phyloP scores from a whole-genome alignment of 2,113 vertebrate species.

The Pipra filicauda region DNA sequence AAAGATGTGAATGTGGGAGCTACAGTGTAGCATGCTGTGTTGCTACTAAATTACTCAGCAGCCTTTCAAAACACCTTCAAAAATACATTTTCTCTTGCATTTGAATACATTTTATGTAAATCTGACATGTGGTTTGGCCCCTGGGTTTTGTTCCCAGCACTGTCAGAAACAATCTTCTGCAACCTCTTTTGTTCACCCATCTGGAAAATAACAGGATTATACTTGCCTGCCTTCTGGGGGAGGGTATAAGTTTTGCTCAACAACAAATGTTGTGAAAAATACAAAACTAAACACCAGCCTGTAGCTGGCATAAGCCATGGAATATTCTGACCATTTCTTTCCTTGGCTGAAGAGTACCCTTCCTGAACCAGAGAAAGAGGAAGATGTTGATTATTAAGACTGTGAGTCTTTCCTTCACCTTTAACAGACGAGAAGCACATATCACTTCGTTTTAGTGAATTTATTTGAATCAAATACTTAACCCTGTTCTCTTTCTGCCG shows the following conservation, averaged over 20 bases:
- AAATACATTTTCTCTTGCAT: constrained; percentile 50
- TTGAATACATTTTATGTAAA: constrained; percentile 56
- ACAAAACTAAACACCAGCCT: not conserved
- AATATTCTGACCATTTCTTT: not conserved
- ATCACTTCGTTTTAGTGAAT: not conserved
- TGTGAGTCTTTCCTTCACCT: not conserved
- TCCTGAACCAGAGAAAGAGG: not conserved
- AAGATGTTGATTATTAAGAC: not conserved
- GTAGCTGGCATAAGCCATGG: not conserved
- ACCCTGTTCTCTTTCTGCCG: not conserved
- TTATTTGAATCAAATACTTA: not conserved
- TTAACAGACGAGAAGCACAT: not conserved
- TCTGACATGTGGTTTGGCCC: constrained; percentile 37
- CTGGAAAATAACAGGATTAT: constrained; percentile 62
- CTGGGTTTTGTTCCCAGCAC: constrained; percentile 43
- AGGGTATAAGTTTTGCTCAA: constrained; percentile 18
- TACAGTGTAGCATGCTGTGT: not conserved
- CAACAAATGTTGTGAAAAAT: constrained; percentile 27
- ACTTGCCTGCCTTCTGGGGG: constrained; percentile 30
- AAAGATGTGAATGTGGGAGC: not conserved
- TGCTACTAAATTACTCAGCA: constrained; percentile 49
- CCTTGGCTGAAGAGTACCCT: not conserved
- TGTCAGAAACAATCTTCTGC: constrained; percentile 49
- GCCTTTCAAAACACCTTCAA: constrained; percentile 32
- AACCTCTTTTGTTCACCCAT: constrained; percentile 53